These are phyloP conservation scores for Fregetta grallaria DNA, from an alignment of 2,113 vertebrate species.

Conservation along the genomic window DNA sequence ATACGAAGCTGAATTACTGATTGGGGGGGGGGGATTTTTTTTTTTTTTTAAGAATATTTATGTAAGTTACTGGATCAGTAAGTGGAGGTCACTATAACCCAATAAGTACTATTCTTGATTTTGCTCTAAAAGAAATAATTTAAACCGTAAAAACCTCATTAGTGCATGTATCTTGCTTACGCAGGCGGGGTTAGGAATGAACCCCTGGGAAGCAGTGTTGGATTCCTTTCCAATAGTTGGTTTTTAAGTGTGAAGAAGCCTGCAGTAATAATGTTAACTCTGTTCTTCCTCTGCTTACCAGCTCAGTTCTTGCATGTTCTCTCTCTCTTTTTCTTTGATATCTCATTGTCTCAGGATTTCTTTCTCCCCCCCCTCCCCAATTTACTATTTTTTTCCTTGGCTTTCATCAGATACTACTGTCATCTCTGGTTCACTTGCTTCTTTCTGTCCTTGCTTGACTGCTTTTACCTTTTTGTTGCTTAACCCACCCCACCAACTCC, in stretches of 20 bases:
- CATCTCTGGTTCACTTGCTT: not conserved
- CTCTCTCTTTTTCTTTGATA: not conserved
- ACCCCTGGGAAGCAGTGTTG: not conserved
- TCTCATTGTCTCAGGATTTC: not conserved
- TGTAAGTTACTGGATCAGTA: not conserved
- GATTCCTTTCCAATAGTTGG: not conserved
- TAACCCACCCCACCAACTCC: not conserved
- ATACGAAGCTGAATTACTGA: not conserved
- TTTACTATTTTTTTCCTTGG: not conserved
- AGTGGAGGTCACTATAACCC: not conserved
- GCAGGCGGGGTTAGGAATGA: not conserved
- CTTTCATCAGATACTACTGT: not conserved
- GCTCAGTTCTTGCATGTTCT: not conserved
- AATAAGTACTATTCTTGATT: not conserved
- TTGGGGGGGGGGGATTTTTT: too few species aligned
- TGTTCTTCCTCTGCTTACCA: not conserved
- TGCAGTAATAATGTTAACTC: not conserved
- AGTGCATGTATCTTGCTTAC: not conserved
- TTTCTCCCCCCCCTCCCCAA: not conserved
- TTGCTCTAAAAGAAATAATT: slow-evolving; percentile 3
- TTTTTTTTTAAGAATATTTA: not conserved
- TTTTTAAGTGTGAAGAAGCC: not conserved
- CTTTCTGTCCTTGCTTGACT: not conserved
- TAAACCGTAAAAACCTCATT: not conserved
- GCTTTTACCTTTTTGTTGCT: not conserved